A percentile compares a stretch with the other conserved stretches of the same genome.
phyloP scores from a whole-genome alignment of 2,888 invertebrate genomes.

The Lottia gigantea region DNA sequence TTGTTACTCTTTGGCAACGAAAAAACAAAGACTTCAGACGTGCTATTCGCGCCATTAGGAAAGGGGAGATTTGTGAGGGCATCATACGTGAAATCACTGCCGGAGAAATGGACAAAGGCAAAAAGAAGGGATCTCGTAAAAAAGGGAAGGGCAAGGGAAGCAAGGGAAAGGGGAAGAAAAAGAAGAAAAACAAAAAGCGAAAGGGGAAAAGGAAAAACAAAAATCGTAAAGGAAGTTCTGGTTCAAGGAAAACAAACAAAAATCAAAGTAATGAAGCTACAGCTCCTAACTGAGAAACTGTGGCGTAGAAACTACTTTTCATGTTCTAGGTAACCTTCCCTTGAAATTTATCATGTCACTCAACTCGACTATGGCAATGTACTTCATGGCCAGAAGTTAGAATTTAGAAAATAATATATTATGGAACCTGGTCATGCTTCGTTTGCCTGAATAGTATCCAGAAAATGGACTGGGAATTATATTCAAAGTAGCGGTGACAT shows the following conservation, averaged over 20 bases:
- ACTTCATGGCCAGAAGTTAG: no score
- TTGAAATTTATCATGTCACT: no score
- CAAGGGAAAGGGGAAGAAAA: conserved; percentile 14
- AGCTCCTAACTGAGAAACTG: no score
- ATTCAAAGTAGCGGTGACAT: no score
- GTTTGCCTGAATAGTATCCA: no score
- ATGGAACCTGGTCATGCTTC: no score
- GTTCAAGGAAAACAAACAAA: conserved; percentile 13
- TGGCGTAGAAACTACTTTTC: no score
- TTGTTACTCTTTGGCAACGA: conserved; percentile 34
- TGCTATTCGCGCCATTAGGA: conserved; percentile 38
- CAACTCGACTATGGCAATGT: no score
- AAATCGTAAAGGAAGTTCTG: conserved; percentile 19
- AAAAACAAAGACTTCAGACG: conserved; percentile 35
- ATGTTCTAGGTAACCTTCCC: no score
- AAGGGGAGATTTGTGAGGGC: conserved; percentile 38
- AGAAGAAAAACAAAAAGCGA: conserved; percentile 20
- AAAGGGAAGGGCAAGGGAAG: conserved; percentile 13
- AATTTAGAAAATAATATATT: no score
- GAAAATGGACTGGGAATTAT: no score
- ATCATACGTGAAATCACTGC: conserved; percentile 20
- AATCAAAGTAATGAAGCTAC: conserved; percentile 17
- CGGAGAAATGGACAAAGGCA: neutral
- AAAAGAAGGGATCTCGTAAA: neutral
- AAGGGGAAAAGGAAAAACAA: conserved; percentile 20